phyloP scores from a whole-genome alignment of 37 sponge, comb jelly and placozoan genomes.

The Corticium candelabrum region DNA sequence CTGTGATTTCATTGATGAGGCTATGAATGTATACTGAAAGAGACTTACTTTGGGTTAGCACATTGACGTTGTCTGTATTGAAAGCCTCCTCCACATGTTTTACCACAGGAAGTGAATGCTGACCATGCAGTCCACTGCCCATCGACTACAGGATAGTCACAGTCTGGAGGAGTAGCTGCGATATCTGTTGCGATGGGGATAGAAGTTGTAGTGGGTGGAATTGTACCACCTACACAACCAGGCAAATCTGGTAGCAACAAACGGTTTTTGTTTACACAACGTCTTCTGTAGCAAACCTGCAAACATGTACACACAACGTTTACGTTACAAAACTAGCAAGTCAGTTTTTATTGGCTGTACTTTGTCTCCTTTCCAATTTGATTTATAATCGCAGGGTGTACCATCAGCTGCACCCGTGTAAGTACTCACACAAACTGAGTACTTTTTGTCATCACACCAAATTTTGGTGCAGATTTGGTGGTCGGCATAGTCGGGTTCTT shows the following conservation, averaged over 20 bases:
- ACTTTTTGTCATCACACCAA: not conserved
- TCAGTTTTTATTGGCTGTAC: not conserved
- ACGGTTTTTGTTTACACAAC: not conserved
- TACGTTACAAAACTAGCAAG: not conserved
- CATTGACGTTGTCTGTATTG: not conserved
- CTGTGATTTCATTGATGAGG: not conserved
- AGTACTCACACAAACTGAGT: not conserved
- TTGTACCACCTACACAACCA: not conserved
- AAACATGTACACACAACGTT: not conserved
- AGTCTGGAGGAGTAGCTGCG: not conserved
- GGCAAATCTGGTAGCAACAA: not conserved
- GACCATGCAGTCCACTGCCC: not conserved
- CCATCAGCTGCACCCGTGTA: conserved; percentile 7
- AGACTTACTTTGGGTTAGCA: not conserved
- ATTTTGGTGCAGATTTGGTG: not conserved
- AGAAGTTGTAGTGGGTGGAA: not conserved
- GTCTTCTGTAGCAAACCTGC: not conserved
- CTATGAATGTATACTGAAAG: too few relatives aligned
- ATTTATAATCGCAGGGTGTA: not conserved
- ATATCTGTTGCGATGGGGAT: not conserved
- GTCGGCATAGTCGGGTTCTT: not conserved
- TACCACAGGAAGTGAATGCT: not conserved
- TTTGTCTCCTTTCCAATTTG: not conserved
- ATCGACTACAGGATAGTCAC: not conserved
- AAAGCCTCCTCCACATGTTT: not conserved